A percentile compares a stretch with the other conserved stretches of the same genome.
Conservation (phyloP, 2,113 vertebrate species). For the Haemorhous mexicanus region DNA sequence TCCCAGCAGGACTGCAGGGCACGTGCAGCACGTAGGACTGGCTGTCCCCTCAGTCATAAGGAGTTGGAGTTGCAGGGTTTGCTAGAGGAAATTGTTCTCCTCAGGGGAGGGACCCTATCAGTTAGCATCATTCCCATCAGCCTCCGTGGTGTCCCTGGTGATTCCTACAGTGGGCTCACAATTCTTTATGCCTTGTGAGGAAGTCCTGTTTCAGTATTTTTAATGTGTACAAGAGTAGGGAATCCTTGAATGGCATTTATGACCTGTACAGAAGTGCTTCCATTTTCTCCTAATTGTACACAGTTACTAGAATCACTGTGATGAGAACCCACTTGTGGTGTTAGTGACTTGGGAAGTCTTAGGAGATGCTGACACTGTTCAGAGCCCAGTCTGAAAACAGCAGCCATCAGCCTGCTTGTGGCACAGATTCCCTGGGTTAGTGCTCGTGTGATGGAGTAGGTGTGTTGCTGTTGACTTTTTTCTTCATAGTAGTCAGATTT, state of each 20-base stretch:
- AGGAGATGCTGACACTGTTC: background rate
- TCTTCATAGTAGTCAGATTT: background rate
- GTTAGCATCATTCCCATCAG: background rate
- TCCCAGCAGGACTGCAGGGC: background rate
- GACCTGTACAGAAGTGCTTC: background rate
- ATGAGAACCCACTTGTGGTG: background rate
- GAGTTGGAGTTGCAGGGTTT: conserved; percentile 41
- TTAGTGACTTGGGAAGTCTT: background rate
- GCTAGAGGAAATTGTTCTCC: background rate
- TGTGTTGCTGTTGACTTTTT: background rate
- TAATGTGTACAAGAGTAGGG: background rate
- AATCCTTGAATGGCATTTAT: background rate
- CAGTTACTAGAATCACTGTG: background rate
- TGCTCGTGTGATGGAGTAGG: background rate
- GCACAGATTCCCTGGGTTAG: background rate
- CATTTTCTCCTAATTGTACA: background rate
- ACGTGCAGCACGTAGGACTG: background rate
- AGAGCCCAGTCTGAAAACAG: background rate
- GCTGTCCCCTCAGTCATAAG: background rate
- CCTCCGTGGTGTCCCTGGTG: background rate
- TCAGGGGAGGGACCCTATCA: background rate
- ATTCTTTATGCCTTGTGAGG: background rate
- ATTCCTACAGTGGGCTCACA: background rate
- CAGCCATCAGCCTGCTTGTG: background rate
- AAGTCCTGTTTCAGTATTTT: background rate